A percentile compares a stretch with the other conserved stretches of the same genome.
Conservation (phyloP, 2,113 vertebrate species). For the Cercocebus atys region DNA sequence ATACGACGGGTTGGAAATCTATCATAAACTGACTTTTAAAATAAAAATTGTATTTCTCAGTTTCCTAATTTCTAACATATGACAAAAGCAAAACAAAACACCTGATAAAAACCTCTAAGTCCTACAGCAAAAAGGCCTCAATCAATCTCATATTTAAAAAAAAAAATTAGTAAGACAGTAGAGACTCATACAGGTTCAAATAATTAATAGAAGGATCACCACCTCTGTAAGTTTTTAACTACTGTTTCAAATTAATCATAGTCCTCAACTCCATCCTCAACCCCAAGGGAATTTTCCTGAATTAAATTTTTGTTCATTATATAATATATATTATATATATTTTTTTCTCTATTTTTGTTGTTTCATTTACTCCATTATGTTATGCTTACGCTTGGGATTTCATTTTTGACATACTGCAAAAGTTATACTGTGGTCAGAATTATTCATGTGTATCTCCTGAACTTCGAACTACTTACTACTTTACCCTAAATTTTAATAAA, state of each 20-base stretch:
- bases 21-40: background rate
- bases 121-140: background rate
- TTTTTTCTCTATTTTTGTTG: background rate
- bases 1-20: background rate
- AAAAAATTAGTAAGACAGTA: background rate
- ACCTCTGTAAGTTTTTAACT: background rate
- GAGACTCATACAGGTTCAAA: background rate
- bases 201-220: background rate
- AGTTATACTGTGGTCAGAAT: background rate
- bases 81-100: background rate
- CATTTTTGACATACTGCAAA: background rate
- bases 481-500: background rate
- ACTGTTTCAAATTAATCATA: background rate
- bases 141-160: background rate
- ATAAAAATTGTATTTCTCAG: background rate
- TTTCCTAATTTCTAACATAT: background rate
- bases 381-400: background rate
- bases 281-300: background rate
- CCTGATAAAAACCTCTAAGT: background rate
- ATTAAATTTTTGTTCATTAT: slow-evolving; percentile 10
- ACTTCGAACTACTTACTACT: background rate
- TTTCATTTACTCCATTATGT: background rate
- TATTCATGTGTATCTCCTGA: background rate
- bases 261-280: background rate
- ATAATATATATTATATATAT: background rate